Evolutionary conservation across 2,888 invertebrate genomes (phyloP).

Genomic region (Heliconius erato): DNA sequence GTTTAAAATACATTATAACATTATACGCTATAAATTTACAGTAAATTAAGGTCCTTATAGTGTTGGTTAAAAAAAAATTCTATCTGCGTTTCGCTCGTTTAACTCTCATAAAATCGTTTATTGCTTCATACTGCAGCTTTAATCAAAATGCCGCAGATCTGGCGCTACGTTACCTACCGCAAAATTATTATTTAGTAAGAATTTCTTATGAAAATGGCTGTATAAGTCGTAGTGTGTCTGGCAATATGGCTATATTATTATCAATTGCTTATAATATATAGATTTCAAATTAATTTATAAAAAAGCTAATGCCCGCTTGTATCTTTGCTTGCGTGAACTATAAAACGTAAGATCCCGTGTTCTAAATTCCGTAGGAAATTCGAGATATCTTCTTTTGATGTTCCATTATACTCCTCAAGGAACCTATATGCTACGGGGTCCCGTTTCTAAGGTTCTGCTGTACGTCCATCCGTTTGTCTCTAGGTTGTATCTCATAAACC

Average conservation of each 20-base stretch:
- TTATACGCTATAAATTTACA: neutral
- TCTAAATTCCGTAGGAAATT: neutral
- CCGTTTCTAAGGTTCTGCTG: no score
- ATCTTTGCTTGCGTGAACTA: neutral
- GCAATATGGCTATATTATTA: neutral
- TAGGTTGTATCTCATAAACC: no score
- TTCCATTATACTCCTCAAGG: neutral
- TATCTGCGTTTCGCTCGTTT: slow-evolving; percentile 28
- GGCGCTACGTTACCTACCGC: slow-evolving; percentile 6
- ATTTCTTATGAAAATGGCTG: neutral
- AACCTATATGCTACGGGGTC: neutral
- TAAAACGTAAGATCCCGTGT: neutral
- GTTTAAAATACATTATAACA: neutral
- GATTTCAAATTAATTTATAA: neutral
- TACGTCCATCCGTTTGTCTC: no score
- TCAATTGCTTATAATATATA: neutral
- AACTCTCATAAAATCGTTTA: slow-evolving; percentile 30
- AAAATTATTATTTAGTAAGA: slow-evolving; percentile 10
- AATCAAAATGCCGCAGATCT: slow-evolving; percentile 20
- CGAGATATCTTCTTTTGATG: neutral
- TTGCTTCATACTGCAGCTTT: slow-evolving; percentile 23
- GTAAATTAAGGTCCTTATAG: neutral
- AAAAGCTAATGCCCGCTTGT: no score
- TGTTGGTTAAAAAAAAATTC: slow-evolving; percentile 8
- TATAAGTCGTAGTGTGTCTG: neutral